Base-by-base conservation (phyloP, 2,113 vertebrate genomes). In the Myocastor coypus region DNA sequence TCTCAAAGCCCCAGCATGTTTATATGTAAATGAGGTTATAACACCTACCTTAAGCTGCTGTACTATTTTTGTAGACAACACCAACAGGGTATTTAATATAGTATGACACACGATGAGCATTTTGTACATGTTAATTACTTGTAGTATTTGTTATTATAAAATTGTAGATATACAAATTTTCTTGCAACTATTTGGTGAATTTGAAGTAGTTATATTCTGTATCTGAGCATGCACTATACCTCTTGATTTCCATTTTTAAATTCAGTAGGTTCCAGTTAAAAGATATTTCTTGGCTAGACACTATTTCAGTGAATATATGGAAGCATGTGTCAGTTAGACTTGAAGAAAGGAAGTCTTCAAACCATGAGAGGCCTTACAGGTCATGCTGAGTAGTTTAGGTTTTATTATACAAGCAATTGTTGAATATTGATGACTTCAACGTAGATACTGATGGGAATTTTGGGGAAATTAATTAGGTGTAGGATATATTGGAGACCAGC, bases 401-500 rank as follows among this genome's bases (percentile, higher is more conserved):
- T 94, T 87, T 46, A 81, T 71, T 28, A 32, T 80, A 11, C 3
- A 81, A 64, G 77, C 30, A 83, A 16, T 78, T 37, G 75, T 37
- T 19, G 50, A 34, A 59, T 7, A 26, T 26, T n/a, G 40, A 89
- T 61, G 46, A 46, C 46, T 91, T 87, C 68, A 55, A 94, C 90
- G 30, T 81, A 20, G 30, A 87, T 22, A 69, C 28, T 59, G 28
- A 84, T 63, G 66, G 86, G 2, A n/a, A 24, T 92, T 63, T 75
- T 87, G 26, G 50, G 82, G 87, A 93, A 77, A 87, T 83, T 80
- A 83, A 93, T 94, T 92, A 64, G 69, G 22, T 59, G 75, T 22
- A 63, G 3, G 13, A 90, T 30, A 12, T 10, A 52, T 3, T 90
- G 66, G 50, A 94, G 69, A 90, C 17, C 24, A 16, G 26, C 81